Evolutionary conservation across 2,888 invertebrate species (phyloP).

Genomic region (Polymixis lichenea): DNA sequence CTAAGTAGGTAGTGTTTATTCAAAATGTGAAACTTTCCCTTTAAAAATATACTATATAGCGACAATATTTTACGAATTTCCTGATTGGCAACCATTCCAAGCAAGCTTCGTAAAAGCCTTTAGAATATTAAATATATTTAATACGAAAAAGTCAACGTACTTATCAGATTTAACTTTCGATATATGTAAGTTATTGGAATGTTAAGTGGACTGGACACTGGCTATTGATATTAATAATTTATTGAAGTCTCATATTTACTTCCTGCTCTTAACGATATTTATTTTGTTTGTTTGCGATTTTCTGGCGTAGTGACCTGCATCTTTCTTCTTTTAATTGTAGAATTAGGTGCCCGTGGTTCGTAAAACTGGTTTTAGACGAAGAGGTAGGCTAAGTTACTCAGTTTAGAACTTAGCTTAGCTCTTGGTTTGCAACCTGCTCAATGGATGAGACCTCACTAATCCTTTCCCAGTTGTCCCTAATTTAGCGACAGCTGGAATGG

Average conservation of each 20-base stretch:
- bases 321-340: neutral
- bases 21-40: neutral
- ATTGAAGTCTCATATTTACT: conserved; percentile 1
- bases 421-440: no score
- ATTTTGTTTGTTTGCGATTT: neutral
- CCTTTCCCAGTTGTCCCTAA: neutral
- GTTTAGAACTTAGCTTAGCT: no score
- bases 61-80: neutral
- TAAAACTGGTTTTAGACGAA: no score
- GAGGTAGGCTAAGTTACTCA: no score
- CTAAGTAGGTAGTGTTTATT: neutral
- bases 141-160: neutral
- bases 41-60: neutral
- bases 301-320: neutral
- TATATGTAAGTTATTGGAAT: conserved; percentile 27
- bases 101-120: neutral
- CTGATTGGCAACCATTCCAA: neutral
- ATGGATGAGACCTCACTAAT: no score
- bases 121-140: neutral
- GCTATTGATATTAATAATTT: conserved; percentile 20
- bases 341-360: no score
- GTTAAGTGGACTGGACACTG: conserved; percentile 9
- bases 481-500: neutral
- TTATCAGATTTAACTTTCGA: conserved; percentile 18
- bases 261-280: conserved; percentile 11